Evolutionary conservation across 23 tunicate genomes (phyloP), one percentile per base, ranked within the genome.

Genomic region (Phallusia fumigata): DNA sequence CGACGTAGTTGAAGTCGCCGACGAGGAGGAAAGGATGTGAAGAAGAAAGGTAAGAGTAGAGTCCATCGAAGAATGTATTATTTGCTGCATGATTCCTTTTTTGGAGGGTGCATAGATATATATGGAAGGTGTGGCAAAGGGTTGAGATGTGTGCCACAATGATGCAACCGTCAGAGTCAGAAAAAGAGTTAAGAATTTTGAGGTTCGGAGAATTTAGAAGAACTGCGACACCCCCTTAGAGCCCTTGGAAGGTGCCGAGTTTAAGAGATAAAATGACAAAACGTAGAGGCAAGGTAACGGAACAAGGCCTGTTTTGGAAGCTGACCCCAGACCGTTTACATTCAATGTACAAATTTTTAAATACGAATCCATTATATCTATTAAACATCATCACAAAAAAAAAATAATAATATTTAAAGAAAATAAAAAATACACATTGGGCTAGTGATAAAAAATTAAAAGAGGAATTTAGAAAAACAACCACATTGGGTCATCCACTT

Each of bases 171-270:
- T 15, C 58, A 18, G 58, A 51, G 58, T 51, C 58, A 13, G 58
- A 51, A 51, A 51, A 51, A 13, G 58, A 51, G 18, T 15, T 51
- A 18, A 51, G 58, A 18, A 51, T 51, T 51, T 51, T 15, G 13
- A 58, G 69, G 16, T 58, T 58, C 5, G 69, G 28, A 24, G 69
- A 58, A 16, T 58, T 58, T 8, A 58, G 69, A 58, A 58, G 69
- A 58, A 58, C 69, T 58, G 69, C 69, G 28, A 58, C 69, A 58
- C 69, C 69, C 16, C 69, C 69, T 1, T 16, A 58, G 69, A 58
- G 69, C 69, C 69, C 28, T 58, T 58, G 28, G 1, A 24, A 58
- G 69, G 69, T 58, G 69, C 69, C 69, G 69, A 58, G 69, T 58
- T 58, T 58, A 58, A 58, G 69, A 58, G 69, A 13, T 6, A 6